phyloP scores from a whole-genome alignment of 2,113 vertebrate genomes.

The Cavia porcellus region DNA sequence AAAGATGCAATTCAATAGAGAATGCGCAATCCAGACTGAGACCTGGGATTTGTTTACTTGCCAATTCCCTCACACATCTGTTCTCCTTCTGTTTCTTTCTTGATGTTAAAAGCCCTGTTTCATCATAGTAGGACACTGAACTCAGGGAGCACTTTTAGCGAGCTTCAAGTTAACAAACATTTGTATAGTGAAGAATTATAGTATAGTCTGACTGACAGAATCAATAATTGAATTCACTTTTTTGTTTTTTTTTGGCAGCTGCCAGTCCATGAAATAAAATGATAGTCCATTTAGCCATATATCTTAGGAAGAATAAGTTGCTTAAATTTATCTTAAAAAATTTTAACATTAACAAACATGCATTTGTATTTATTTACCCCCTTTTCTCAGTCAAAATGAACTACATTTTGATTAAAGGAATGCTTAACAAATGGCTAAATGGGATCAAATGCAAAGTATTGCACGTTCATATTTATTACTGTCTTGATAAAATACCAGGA shows the following conservation, averaged over 20 bases:
- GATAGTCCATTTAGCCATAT: slow-evolving; percentile 84
- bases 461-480: background rate
- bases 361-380: slow-evolving; percentile 53
- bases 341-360: slow-evolving; percentile 47
- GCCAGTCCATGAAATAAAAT: slow-evolving; percentile 72
- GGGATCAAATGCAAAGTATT: background rate
- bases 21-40: slow-evolving; percentile 61
- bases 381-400: slow-evolving; percentile 15
- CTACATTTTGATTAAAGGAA: slow-evolving; percentile 26
- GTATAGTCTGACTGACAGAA: slow-evolving; percentile 58
- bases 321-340: slow-evolving; percentile 60
- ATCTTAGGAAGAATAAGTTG: slow-evolving; percentile 58
- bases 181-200: slow-evolving; percentile 18
- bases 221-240: slow-evolving; percentile 76
- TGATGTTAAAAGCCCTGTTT: slow-evolving; percentile 69
- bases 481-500: slow-evolving; percentile 30
- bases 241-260: slow-evolving; percentile 62
- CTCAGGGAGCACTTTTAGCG: slow-evolving; percentile 43
- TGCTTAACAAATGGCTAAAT: slow-evolving; percentile 57
- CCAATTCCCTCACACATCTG: slow-evolving; percentile 72
- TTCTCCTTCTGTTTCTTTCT: slow-evolving; percentile 73
- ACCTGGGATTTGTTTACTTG: slow-evolving; percentile 74
- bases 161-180: slow-evolving; percentile 56
- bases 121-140: background rate
- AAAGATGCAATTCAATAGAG: slow-evolving; percentile 69